Percentiles rank a stretch among this genome's conserved stretches.
Evolutionary conservation across 2,888 invertebrate genomes (phyloP).

Genomic region (Proisotoma minuta): DNA sequence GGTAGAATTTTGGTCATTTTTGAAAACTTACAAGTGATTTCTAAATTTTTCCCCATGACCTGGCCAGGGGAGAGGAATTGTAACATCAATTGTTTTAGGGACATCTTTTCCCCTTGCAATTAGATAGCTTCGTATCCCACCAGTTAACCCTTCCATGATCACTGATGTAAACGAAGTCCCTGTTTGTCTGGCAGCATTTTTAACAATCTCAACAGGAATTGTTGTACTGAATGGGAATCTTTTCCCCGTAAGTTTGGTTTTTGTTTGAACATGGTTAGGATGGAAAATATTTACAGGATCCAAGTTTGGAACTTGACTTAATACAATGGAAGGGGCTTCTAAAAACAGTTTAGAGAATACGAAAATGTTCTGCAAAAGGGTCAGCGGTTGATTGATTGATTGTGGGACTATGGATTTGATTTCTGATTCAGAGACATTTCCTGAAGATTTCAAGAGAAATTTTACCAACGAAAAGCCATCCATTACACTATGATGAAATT

Average conservation of each 20-base stretch:
- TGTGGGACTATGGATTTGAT: neutral
- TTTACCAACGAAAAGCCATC: neutral
- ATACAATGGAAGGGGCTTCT: neutral
- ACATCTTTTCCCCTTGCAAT: neutral
- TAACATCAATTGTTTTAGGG: neutral
- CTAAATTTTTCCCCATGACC: neutral
- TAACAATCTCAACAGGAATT: neutral
- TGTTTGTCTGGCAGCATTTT: neutral
- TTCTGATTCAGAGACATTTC: neutral
- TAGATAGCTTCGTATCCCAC: slow-evolving; percentile 8
- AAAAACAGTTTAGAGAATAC: neutral
- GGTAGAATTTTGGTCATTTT: neutral
- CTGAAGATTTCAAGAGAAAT: neutral
- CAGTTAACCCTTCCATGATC: neutral
- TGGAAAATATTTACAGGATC: slow-evolving; percentile 8
- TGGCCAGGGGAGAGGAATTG: slow-evolving; percentile 8
- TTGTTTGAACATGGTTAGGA: neutral
- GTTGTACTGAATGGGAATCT: neutral
- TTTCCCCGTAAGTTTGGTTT: neutral
- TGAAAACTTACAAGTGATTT: slow-evolving; percentile 11
- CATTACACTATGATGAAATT: neutral
- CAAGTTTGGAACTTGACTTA: neutral
- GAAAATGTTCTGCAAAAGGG: neutral
- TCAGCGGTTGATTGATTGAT: neutral
- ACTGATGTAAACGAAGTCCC: neutral